phyloP scores from a whole-genome alignment of 1,140 invertebrate genomes.

The Tribolium castaneum region DNA sequence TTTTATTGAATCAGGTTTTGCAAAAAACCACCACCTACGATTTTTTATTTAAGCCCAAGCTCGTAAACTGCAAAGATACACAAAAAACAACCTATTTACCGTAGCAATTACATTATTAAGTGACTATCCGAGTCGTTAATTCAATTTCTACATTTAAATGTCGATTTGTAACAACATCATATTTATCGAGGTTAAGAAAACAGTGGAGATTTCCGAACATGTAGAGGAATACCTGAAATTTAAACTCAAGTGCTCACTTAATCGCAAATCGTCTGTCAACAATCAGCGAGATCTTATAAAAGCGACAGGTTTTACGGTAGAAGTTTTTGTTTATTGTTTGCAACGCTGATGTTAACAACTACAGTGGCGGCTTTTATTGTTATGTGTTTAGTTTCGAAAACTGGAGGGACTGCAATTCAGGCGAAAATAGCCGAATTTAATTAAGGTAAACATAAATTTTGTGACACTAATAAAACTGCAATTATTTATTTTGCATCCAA shows the following conservation, averaged over 20 bases:
- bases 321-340: slow-evolving; percentile 34
- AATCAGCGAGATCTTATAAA: slow-evolving; percentile 37
- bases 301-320: slow-evolving; percentile 18
- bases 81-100: slow-evolving; percentile 6
- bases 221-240: slow-evolving; percentile 11
- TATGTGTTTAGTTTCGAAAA: background rate
- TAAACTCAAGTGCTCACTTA: slow-evolving; percentile 7
- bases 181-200: slow-evolving; percentile 23
- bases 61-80: slow-evolving; percentile 16
- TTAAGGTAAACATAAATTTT: background rate
- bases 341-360: background rate
- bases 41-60: background rate
- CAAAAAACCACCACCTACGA: background rate
- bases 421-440: background rate
- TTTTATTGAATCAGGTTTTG: too few relatives aligned
- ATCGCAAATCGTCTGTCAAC: slow-evolving; percentile 13
- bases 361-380: background rate
- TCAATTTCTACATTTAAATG: slow-evolving; percentile 13
- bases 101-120: background rate
- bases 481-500: slow-evolving; percentile 8
- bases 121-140: background rate
- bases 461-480: too few relatives aligned
- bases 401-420: background rate
- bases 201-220: slow-evolving; percentile 14
- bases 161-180: slow-evolving; percentile 17